Conservation (phyloP, 2,113 vertebrate genomes). For the Salvator merianae region DNA sequence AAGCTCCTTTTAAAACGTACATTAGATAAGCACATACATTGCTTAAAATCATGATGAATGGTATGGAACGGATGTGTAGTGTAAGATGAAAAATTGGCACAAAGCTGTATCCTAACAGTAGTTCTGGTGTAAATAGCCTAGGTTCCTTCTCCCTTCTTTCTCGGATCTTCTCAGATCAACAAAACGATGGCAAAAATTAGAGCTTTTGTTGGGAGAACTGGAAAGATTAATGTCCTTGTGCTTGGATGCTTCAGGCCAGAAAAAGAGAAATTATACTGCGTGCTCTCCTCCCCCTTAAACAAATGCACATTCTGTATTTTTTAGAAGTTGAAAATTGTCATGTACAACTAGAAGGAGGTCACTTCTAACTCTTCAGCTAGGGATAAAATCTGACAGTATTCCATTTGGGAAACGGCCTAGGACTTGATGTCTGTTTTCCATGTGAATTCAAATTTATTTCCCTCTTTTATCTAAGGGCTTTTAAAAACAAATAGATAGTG, state of each 20-base stretch:
- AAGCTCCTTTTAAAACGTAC: neutral
- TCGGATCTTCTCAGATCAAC: no score
- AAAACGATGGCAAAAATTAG: neutral
- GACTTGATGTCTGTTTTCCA: conserved; percentile 38
- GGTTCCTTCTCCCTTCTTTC: no score
- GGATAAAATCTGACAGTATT: conserved; percentile 31
- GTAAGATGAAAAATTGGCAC: neutral
- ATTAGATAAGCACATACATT: neutral
- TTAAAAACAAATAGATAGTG: conserved; percentile 44
- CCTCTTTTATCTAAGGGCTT: conserved; percentile 4
- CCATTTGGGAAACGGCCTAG: conserved; percentile 51
- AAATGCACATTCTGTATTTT: neutral
- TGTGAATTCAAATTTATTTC: conserved; percentile 47
- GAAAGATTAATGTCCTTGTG: neutral
- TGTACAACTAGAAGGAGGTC: conserved; percentile 5
- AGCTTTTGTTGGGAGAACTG: neutral
- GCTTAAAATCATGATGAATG: no score
- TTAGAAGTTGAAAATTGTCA: conserved; percentile 30
- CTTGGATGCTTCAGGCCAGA: neutral
- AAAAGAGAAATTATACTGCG: neutral
- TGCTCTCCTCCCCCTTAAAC: conserved; percentile 7
- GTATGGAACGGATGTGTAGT: no score
- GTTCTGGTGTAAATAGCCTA: neutral
- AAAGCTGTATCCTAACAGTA: neutral
- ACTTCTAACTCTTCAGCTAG: conserved; percentile 38